phyloP scores from a whole-genome alignment of 2,888 invertebrate genomes.

The Aleiodes alternator region DNA sequence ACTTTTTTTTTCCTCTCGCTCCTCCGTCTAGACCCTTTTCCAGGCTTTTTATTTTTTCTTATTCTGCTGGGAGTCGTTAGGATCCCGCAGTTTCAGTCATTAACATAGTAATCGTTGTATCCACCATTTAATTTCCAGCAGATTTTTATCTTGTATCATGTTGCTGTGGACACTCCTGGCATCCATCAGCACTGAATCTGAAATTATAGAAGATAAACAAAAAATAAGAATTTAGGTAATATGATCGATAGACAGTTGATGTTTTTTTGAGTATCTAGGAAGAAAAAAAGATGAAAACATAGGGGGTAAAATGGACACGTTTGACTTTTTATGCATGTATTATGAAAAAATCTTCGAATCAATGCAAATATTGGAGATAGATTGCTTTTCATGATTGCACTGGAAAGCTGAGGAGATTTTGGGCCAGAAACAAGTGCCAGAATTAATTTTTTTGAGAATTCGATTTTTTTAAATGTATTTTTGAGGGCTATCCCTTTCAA shows the following conservation, averaged over 20 bases:
- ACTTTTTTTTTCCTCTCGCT: neutral
- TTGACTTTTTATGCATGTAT: no score
- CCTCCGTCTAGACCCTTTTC: conserved; percentile 5
- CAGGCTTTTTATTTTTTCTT: neutral
- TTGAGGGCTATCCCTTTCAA: no score
- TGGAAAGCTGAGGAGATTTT: no score
- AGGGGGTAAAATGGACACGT: no score
- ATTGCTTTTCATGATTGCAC: no score
- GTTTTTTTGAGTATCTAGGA: no score
- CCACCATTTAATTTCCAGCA: conserved; percentile 4
- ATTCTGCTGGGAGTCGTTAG: conserved; percentile 16
- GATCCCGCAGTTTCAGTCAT: conserved; percentile 15
- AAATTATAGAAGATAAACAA: neutral
- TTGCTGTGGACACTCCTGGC: conserved; percentile 8
- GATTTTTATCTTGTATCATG: conserved; percentile 4
- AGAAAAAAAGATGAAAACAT: no score
- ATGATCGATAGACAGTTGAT: neutral
- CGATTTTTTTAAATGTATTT: no score
- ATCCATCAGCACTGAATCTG: conserved; percentile 28
- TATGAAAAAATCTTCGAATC: no score
- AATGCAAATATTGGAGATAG: no score
- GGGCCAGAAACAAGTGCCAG: no score
- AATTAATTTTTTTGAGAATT: no score
- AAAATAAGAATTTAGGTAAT: neutral
- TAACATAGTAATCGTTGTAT: conserved; percentile 29